Evolutionary conservation across 2,113 vertebrate species (phyloP), one percentile per base, ranked within the genome.

Genomic region (Triplophysa rosa): DNA sequence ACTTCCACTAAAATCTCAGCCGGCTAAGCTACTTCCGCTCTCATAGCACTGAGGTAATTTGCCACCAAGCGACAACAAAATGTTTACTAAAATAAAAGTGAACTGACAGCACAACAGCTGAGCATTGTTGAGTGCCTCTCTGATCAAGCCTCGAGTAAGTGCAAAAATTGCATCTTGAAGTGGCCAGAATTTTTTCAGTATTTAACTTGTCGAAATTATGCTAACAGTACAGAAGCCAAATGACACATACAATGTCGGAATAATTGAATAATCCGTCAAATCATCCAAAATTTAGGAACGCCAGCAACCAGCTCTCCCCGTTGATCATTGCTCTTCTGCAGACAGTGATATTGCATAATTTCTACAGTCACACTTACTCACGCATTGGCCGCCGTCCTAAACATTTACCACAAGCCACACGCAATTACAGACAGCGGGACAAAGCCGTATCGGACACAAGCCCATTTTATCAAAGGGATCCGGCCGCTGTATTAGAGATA

Each of bases 321-420:
- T 8, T 65, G 24, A 29, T 63, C 26, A 63, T 21, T 17, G 24
- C 62, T 52, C 26, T 77, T 54, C 12, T 52, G 62, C 26, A 77
- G 62, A 66, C 74, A 77, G 40, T 29, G 42, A 37, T 76, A 64
- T 77, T 77, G 74, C 74, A 65, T 77, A 77, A 77, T 72, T 72
- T 80, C 12, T 59, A 49, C 61, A 42, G 42, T 75, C 71, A 40
- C 49, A 59, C 54, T 63, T 29, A 69, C 52, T 61, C 63, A 56
- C 17, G 33, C 33, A 67, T 29, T 67, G 63, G 52, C 62, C 67
- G 33, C 33, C 63, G 19, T 80, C 63, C 79, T 66, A 73, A 80
- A 59, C 70, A 75, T 66, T 75, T 65, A 66, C 65, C 79, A 74
- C n/a, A 56, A 71, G 62, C 64, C 49, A 16, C 21, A 67, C 67